Percentiles rank a stretch among this genome's conserved stretches.
Conservation (phyloP, 2,888 invertebrate genomes). For the Tanytarsus gracilentus region DNA sequence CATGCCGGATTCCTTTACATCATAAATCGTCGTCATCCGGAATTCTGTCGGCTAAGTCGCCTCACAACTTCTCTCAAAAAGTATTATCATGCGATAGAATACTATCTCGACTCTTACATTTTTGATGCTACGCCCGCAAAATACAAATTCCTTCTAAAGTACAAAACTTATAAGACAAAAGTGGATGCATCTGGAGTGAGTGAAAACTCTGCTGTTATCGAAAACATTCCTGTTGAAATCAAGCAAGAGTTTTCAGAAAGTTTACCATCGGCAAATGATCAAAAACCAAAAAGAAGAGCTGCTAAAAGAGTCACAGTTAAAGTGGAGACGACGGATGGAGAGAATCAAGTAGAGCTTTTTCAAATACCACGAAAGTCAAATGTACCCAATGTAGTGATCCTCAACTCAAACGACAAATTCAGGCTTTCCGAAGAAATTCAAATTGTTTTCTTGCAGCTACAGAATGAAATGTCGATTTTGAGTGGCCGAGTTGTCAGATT, state of each 20-base stretch:
- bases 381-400: not conserved
- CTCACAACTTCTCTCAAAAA: not conserved
- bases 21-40: not conserved
- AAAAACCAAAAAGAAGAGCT: too few species aligned
- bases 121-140: constrained; percentile 5
- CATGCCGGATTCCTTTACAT: constrained; percentile 3
- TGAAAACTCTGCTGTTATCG: too few species aligned
- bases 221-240: too few species aligned
- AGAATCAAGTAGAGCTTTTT: too few species aligned
- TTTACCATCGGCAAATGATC: too few species aligned
- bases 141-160: not conserved
- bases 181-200: not conserved
- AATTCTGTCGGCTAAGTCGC: not conserved
- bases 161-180: not conserved
- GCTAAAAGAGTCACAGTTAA: too few species aligned
- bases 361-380: not conserved
- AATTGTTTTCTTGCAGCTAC: not conserved
- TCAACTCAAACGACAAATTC: not conserved
- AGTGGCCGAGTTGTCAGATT: not conserved
- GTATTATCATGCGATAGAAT: not conserved
- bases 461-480: not conserved
- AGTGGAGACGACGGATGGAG: too few species aligned
- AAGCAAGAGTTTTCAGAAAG: too few species aligned
- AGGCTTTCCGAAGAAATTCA: not conserved
- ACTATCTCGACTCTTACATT: not conserved